Evolutionary conservation across 1,140 invertebrate genomes (phyloP).

Genomic region (Ostrea denselamellosa): DNA sequence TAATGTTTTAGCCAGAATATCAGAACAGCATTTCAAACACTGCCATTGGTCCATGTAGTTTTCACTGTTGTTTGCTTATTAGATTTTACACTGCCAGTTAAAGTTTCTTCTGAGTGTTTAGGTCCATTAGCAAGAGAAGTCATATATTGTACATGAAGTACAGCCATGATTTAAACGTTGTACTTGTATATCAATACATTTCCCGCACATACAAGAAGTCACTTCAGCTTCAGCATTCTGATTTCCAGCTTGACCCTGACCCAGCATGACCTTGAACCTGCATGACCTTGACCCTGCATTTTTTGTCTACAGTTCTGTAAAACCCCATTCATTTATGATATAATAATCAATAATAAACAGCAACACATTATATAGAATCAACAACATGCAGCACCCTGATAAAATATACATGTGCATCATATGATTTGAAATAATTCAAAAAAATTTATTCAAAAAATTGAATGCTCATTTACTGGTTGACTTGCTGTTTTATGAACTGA

Average conservation of each 20-base stretch:
- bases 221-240: too few relatives aligned
- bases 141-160: not conserved
- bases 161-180: not conserved
- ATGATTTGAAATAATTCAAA: too few relatives aligned
- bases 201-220: too few relatives aligned
- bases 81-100: conserved; percentile 23
- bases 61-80: conserved; percentile 15
- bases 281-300: not conserved
- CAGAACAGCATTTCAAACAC: not conserved
- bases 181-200: too few relatives aligned
- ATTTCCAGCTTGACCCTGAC: not conserved
- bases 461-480: too few relatives aligned
- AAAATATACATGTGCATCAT: too few relatives aligned
- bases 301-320: not conserved
- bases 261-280: not conserved
- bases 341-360: too few relatives aligned
- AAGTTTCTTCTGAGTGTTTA: not conserved
- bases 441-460: too few relatives aligned
- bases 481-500: too few relatives aligned
- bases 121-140: not conserved
- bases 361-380: too few relatives aligned
- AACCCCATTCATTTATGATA: too few relatives aligned
- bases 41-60: not conserved
- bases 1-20: not conserved
- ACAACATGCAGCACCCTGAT: too few relatives aligned